Conservation (phyloP, 53 echinoderm and acorn worm species). For the Echinometra lucunter region DNA sequence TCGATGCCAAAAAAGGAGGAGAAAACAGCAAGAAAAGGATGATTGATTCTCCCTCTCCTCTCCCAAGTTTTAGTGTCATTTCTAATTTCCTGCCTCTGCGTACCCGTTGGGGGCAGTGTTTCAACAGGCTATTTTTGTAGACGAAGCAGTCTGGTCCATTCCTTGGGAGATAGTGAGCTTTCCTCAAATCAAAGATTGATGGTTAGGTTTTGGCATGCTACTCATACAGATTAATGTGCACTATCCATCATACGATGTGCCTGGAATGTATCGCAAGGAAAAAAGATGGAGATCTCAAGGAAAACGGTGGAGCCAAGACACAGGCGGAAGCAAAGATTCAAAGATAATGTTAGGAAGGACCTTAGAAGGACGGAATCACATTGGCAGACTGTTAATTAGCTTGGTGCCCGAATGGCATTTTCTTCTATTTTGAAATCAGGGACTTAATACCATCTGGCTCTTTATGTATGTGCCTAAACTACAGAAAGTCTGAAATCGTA, state of each 20-base stretch:
- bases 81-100: slow-evolving; percentile 14
- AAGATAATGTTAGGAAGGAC: neutral
- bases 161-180: slow-evolving; percentile 13
- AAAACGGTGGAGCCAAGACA: neutral
- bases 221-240: slow-evolving; percentile 41
- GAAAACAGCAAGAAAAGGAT: slow-evolving; percentile 40
- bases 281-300: no score
- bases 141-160: neutral
- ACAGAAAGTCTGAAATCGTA: neutral
- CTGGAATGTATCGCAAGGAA: neutral
- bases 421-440: neutral
- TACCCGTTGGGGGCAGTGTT: slow-evolving; percentile 36
- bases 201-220: slow-evolving; percentile 39
- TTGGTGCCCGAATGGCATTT: neutral
- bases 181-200: slow-evolving; percentile 30
- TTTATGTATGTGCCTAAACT: neutral
- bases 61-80: slow-evolving; percentile 46
- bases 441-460: neutral
- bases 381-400: neutral
- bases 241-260: slow-evolving; percentile 1
- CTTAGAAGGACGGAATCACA: neutral
- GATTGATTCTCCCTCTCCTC: slow-evolving; percentile 41
- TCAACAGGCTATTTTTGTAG: neutral
- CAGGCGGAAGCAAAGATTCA: slow-evolving; percentile 11
- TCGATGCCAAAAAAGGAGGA: neutral